Evolutionary conservation across 2,797 vertebrate genomes (phyloP), one percentile per base, ranked within the genome.

Genomic region (Vespertilio murinus): DNA sequence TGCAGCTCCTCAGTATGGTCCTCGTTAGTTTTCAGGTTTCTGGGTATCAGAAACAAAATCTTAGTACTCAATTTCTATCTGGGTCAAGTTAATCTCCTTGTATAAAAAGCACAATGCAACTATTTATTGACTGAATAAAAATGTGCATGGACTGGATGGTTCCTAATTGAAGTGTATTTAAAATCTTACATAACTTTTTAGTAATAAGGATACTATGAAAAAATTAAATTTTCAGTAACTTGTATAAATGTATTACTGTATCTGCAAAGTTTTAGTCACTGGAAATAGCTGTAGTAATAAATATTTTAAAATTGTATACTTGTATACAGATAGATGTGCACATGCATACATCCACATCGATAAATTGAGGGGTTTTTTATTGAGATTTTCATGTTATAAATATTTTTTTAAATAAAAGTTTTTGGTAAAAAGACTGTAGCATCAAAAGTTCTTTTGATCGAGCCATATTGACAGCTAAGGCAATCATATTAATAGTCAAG

Each of bases 401-500:
- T 45, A 23, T 74, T 74, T 95, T 91, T 59, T 1, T 79, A 75
- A 92, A 54, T 83, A 20, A 86, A 87, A 85, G 83, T 8, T 35
- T 82, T 84, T 78, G 30, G 49, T 89, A 30, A 87, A 92, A 94
- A 93, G 33, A 85, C 45, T 59, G 11, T 20, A 71, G 2, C 56
- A 64, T 80, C 71, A 87, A 38, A 65, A 84, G 64, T 56, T 90
- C 52, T 91, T 93, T 69, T 92, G 65, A 88, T n/a, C 30, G 91
- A 81, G 78, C 35, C 47, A 77, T 77, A 91, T 3, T 84, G 38
- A 94, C 20, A 89, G 49, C 47, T 59, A 75, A 73, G 20, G 25
- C 8, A 82, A 56, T 91, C 89, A 92, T 81, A 54, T 40, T 94
- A 78, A 92, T 12, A 93, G 59, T 89, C 79, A 94, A 94, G 73